phyloP scores from a whole-genome alignment of 2,888 invertebrate genomes.

The Acleris literana region DNA sequence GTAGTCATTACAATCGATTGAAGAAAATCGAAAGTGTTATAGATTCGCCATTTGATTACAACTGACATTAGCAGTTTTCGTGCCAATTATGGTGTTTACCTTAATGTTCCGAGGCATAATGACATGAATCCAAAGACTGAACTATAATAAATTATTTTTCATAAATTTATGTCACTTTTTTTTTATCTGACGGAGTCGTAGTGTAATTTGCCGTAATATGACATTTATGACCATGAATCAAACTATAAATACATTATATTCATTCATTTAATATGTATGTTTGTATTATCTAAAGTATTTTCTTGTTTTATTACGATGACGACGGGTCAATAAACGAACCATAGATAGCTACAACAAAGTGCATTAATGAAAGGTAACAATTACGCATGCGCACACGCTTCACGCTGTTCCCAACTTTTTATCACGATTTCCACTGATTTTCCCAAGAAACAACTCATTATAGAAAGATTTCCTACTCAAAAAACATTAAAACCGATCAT shows the following conservation, averaged over 20 bases:
- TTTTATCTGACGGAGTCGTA: too few species aligned
- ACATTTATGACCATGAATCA: too few species aligned
- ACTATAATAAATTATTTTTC: too few species aligned
- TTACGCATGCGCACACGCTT: conserved; percentile 52
- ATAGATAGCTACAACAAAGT: conserved; percentile 52
- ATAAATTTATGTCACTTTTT: too few species aligned
- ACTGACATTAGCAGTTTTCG: neutral
- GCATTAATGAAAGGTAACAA: conserved; percentile 58
- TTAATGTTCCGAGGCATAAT: neutral
- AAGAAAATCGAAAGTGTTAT: conserved; percentile 36
- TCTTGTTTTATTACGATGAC: neutral
- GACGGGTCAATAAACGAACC: conserved; percentile 40
- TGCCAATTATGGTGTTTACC: conserved; percentile 9
- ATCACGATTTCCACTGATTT: conserved; percentile 55
- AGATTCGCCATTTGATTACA: conserved; percentile 22
- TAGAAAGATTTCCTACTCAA: conserved; percentile 52
- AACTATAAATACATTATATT: too few species aligned
- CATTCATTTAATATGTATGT: neutral
- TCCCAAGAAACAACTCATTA: conserved; percentile 52
- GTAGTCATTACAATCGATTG: conserved; percentile 24
- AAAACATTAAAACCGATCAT: conserved; percentile 37
- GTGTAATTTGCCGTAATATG: too few species aligned
- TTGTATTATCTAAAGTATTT: neutral
- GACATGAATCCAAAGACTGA: neutral
- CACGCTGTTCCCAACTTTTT: conserved; percentile 59